Evolutionary conservation across 1,140 invertebrate species (phyloP).

Genomic region (Augochlora pura): DNA sequence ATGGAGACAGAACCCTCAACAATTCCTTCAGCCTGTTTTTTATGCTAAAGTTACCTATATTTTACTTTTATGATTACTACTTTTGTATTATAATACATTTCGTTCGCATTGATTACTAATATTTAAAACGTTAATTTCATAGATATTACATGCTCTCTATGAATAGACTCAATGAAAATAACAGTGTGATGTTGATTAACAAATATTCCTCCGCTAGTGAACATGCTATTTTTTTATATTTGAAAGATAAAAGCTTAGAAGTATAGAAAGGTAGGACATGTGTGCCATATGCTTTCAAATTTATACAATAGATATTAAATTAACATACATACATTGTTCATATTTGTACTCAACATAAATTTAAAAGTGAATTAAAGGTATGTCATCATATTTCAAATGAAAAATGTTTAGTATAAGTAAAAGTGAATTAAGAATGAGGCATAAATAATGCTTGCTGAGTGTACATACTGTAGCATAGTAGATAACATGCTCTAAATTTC

Average conservation of each 20-base stretch:
- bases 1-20: too few species aligned
- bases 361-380: constrained; percentile 48
- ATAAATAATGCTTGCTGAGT: constrained; percentile 69
- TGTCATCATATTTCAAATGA: constrained; percentile 48
- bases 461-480: constrained; percentile 77
- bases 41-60: constrained; percentile 27
- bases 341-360: constrained; percentile 49
- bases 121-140: constrained; percentile 37
- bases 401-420: constrained; percentile 40
- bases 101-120: constrained; percentile 28
- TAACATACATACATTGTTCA: constrained; percentile 51
- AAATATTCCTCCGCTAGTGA: constrained; percentile 67
- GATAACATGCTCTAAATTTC: constrained; percentile 52
- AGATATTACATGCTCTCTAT: constrained; percentile 53
- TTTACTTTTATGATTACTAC: constrained; percentile 28
- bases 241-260: constrained; percentile 56
- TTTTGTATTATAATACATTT: constrained; percentile 39
- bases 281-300: constrained; percentile 70
- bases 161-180: constrained; percentile 41
- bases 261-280: constrained; percentile 59
- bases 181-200: constrained; percentile 58
- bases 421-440: constrained; percentile 51
- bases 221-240: constrained; percentile 76
- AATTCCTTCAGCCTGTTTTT: too few species aligned
- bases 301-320: constrained; percentile 53